Conservation (phyloP, 2,888 invertebrate species). For the Choreutis nemorana region DNA sequence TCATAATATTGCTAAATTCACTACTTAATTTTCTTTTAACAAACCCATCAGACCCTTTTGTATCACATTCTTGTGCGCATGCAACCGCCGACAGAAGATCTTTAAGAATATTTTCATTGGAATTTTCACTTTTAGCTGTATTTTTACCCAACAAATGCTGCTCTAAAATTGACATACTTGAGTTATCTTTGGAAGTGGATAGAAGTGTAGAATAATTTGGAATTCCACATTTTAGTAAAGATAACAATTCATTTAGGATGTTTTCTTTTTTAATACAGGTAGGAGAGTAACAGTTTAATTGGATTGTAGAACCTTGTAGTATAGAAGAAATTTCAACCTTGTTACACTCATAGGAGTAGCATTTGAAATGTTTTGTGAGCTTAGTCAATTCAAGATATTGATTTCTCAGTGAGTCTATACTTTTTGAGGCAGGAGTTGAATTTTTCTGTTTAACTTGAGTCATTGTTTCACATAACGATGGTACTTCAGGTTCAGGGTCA, state of each 20-base stretch:
- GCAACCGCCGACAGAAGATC: constrained; percentile 70
- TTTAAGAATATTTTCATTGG: constrained; percentile 66
- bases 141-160: constrained; percentile 71
- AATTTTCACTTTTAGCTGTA: constrained; percentile 25
- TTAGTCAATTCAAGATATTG: constrained; percentile 75
- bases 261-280: constrained; percentile 78
- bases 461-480: constrained; percentile 26
- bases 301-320: constrained; percentile 47
- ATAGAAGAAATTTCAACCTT: constrained; percentile 59
- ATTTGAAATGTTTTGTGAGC: constrained; percentile 75
- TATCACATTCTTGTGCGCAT: constrained; percentile 68
- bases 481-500: constrained; percentile 49
- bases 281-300: constrained; percentile 79
- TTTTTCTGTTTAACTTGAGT: constrained; percentile 58
- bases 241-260: constrained; percentile 73
- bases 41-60: constrained; percentile 53
- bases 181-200: constrained; percentile 44
- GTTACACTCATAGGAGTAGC: constrained; percentile 77
- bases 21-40: constrained; percentile 49
- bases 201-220: constrained; percentile 48
- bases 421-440: constrained; percentile 65
- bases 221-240: constrained; percentile 68
- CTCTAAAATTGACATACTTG: constrained; percentile 74
- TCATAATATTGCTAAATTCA: constrained; percentile 33
- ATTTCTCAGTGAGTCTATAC: constrained; percentile 72